These are phyloP conservation scores for Oreotrochilus melanogaster DNA, from an alignment of 2,113 vertebrate species.

Conservation along the genomic window DNA sequence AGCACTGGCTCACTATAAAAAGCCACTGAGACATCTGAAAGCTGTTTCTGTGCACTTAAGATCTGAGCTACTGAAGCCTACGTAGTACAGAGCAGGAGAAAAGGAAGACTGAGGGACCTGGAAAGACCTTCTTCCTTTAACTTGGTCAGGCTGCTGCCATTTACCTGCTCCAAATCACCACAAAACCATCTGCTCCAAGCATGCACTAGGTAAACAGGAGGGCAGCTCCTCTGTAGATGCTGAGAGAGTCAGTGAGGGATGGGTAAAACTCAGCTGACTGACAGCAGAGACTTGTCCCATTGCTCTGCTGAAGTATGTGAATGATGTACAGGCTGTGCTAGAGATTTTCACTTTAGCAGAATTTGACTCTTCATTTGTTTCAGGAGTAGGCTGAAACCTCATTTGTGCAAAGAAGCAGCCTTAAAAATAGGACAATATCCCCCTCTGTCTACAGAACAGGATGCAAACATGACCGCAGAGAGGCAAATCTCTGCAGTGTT, in stretches of 20 bases:
- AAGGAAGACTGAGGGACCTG: neutral
- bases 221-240: neutral
- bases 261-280: neutral
- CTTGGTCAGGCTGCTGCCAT: neutral
- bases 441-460: neutral
- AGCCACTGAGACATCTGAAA: neutral
- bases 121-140: neutral
- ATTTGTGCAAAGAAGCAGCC: neutral
- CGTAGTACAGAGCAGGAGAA: neutral
- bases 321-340: neutral
- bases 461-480: neutral
- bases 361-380: neutral
- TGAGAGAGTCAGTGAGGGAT: accelerated
- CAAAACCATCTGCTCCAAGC: neutral
- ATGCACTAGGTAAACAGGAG: neutral
- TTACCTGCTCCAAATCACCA: neutral
- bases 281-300: neutral
- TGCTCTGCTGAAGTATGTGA: neutral
- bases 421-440: neutral
- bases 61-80: neutral
- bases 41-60: neutral
- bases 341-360: neutral
- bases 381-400: neutral
- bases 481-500: neutral
- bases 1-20: neutral